phyloP scores from a whole-genome alignment of 2,797 vertebrate species.

The Aeoliscus strigatus region DNA sequence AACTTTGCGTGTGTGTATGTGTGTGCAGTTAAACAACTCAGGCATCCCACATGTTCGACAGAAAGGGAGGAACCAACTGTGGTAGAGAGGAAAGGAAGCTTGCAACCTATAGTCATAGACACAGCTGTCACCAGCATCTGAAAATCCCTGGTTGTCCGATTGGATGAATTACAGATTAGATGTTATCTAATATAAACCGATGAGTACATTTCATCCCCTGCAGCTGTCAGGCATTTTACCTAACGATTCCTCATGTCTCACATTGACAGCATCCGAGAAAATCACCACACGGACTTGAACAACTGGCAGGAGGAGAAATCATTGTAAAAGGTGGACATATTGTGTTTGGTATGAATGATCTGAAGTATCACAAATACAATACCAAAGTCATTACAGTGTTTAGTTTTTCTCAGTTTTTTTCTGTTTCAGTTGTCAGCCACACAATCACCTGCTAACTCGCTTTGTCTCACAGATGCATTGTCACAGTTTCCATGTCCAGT shows the following conservation, averaged over 20 bases:
- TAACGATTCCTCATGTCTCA: constrained; percentile 1
- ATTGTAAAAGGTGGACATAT: too few species aligned
- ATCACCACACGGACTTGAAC: too few species aligned
- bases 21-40: too few species aligned
- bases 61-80: not conserved
- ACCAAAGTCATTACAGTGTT: too few species aligned
- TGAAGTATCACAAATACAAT: too few species aligned
- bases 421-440: constrained; percentile 27
- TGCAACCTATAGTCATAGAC: constrained; percentile 2
- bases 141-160: constrained; percentile 4
- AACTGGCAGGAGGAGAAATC: too few species aligned
- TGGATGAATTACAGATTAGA: constrained; percentile 14
- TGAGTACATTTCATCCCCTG: constrained; percentile 1
- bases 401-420: not conserved
- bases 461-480: constrained; percentile 33
- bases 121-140: constrained; percentile 5
- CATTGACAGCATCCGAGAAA: not conserved
- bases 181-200: constrained; percentile 14
- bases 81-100: constrained; percentile 3
- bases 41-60: not conserved
- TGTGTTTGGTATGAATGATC: too few species aligned
- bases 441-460: constrained; percentile 19
- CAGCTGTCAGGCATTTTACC: constrained; percentile 11
- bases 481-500: constrained; percentile 67
- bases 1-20: too few species aligned